Conservation (phyloP, 2,113 vertebrate species). For the Pimephales promelas region DNA sequence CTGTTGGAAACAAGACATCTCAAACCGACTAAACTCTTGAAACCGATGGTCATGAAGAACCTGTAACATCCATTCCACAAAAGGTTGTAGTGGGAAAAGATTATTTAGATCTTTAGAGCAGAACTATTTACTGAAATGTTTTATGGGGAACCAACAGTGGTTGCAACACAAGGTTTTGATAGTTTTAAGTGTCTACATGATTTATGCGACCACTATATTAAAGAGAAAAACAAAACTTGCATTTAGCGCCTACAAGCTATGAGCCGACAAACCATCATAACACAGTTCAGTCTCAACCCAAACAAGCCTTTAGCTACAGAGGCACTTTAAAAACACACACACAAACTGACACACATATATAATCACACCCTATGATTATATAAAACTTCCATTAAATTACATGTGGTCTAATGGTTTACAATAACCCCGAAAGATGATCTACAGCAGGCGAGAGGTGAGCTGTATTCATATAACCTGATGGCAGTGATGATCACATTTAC, state of each 20-base stretch:
- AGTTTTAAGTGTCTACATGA: neutral
- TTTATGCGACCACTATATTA: neutral
- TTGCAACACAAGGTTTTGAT: too few relatives aligned
- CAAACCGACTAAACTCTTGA: neutral
- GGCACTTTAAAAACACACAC: neutral
- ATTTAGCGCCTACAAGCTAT: neutral
- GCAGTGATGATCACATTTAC: constrained; percentile 14
- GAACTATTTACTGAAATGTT: too few relatives aligned
- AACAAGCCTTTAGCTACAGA: neutral
- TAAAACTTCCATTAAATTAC: neutral
- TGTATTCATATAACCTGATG: neutral
- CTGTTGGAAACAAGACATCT: neutral
- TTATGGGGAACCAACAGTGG: too few relatives aligned
- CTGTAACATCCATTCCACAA: too few relatives aligned
- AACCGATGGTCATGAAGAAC: neutral
- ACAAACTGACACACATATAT: too few relatives aligned
- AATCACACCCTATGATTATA: neutral
- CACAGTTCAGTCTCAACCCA: neutral
- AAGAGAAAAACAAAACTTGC: neutral
- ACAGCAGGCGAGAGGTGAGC: neutral
- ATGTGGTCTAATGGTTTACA: neutral
- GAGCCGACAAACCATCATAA: neutral
- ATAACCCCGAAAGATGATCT: neutral
- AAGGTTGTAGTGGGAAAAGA: too few relatives aligned
- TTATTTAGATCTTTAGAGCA: too few relatives aligned